phyloP scores from a whole-genome alignment of 2,888 invertebrate genomes.

The Chloroclysta siterata region DNA sequence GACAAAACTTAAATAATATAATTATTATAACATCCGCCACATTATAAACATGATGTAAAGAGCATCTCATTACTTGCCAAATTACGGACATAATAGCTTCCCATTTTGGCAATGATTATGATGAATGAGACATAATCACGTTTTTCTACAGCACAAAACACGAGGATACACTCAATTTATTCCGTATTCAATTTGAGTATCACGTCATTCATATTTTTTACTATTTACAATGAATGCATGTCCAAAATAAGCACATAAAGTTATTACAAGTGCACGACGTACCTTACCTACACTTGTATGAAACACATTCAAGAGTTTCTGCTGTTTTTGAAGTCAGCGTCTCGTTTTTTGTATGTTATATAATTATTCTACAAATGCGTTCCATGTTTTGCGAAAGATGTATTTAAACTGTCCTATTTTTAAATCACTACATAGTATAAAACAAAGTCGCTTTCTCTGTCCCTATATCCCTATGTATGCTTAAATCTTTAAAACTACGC shows the following conservation, averaged over 20 bases:
- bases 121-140: conserved; percentile 37
- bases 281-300: too few species aligned
- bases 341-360: too few species aligned
- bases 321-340: too few species aligned
- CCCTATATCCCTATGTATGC: too few species aligned
- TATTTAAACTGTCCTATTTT: too few species aligned
- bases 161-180: conserved; percentile 33
- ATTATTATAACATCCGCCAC: conserved; percentile 12
- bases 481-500: too few species aligned
- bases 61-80: conserved; percentile 33
- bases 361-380: too few species aligned
- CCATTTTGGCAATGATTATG: conserved; percentile 35
- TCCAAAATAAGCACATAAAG: conserved; percentile 8
- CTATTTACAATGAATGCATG: conserved; percentile 6
- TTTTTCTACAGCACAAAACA: conserved; percentile 34
- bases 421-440: too few species aligned
- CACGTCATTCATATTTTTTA: conserved; percentile 37
- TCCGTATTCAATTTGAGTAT: conserved; percentile 28
- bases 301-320: too few species aligned
- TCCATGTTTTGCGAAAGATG: too few species aligned
- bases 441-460: too few species aligned
- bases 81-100: conserved; percentile 35
- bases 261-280: background rate
- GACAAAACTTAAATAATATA: background rate
- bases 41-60: conserved; percentile 17